Conservation (phyloP, 2,888 invertebrate species). For the Clitarchus hookeri region DNA sequence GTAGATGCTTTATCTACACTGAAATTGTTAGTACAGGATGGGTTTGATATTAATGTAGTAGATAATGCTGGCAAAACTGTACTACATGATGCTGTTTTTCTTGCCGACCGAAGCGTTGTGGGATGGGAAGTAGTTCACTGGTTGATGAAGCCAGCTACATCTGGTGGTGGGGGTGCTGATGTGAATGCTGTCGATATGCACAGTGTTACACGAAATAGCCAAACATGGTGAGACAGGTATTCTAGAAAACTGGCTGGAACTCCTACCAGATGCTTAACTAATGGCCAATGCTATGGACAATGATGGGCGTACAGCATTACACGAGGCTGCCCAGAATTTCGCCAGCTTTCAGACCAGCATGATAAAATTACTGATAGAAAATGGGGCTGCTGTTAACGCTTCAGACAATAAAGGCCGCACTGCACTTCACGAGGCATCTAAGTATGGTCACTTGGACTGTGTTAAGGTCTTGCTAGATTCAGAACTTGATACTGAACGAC, state of each 20-base stretch:
- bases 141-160: not conserved
- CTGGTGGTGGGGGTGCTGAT: not conserved
- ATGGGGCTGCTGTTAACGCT: not conserved
- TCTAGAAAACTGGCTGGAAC: not conserved
- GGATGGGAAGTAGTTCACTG: not conserved
- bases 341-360: not conserved
- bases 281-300: not conserved
- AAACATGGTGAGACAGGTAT: not conserved
- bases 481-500: not conserved
- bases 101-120: not conserved
- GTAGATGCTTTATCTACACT: not conserved
- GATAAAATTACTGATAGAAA: not conserved
- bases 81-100: not conserved
- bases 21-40: not conserved
- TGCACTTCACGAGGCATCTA: not conserved
- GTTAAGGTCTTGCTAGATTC: not conserved
- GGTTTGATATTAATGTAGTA: not conserved
- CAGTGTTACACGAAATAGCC: not conserved
- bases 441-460: not conserved
- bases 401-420: not conserved
- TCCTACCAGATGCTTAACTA: not conserved
- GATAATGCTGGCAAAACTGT: not conserved
- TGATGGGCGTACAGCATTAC: not conserved
- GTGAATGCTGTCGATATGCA: not conserved
- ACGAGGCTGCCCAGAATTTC: not conserved